Percentiles rank a stretch among this genome's conserved stretches.
Evolutionary conservation across 2,888 invertebrate species (phyloP).

Genomic region (Pedicia rivosa): DNA sequence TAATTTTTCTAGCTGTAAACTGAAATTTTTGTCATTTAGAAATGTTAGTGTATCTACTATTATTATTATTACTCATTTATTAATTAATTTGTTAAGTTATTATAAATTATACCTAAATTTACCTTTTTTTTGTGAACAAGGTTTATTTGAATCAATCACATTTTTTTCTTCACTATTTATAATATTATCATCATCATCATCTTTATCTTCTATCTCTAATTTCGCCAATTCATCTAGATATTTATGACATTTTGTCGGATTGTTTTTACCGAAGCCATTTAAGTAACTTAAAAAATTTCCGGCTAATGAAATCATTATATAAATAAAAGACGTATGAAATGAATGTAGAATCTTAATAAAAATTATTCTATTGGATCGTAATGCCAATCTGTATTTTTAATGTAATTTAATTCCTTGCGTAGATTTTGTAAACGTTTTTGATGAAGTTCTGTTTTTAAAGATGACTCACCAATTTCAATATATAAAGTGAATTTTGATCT

Average conservation of each 20-base stretch:
- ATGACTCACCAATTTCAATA: conserved; percentile 27
- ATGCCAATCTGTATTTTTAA: conserved; percentile 70
- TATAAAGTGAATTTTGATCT: conserved; percentile 18
- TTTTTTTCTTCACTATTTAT: background rate
- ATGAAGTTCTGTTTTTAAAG: conserved; percentile 47
- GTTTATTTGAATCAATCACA: conserved; percentile 11
- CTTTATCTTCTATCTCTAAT: conserved; percentile 28
- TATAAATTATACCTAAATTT: conserved; percentile 1
- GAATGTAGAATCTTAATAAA: background rate
- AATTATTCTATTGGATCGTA: conserved; percentile 35
- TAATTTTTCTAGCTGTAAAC: no score
- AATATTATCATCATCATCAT: conserved; percentile 12
- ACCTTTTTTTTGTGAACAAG: conserved; percentile 19
- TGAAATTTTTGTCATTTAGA: no score
- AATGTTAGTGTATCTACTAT: no score
- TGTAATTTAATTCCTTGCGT: conserved; percentile 56
- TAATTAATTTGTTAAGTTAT: no score
- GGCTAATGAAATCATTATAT: conserved; percentile 15
- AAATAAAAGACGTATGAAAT: background rate
- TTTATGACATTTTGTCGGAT: background rate
- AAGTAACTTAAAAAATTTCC: background rate
- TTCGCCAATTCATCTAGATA: conserved; percentile 25
- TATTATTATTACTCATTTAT: no score
- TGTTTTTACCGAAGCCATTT: background rate
- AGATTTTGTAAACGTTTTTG: conserved; percentile 51